Base-by-base conservation (phyloP, 2,888 invertebrate species). In the Pristionchus maxplancki region DNA sequence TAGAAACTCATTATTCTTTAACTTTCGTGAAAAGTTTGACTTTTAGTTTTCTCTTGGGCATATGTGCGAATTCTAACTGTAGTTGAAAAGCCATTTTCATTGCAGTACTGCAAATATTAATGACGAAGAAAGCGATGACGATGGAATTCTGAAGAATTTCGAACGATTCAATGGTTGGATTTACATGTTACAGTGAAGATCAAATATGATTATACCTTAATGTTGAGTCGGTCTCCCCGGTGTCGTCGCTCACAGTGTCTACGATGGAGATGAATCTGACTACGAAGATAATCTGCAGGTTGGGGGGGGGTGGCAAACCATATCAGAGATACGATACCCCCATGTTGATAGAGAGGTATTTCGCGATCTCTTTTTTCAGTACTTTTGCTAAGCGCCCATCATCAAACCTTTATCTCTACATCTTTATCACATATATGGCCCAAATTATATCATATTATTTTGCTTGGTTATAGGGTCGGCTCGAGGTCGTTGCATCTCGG, bases 231-330 rank as follows among this genome's bases (percentile, higher is more conserved):
- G 97, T 91, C 96, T 99, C 2, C 97, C 98, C 13, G 99, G 99
- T 1, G 98, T 99, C 0, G 98, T 99, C 13, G 97, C 97, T 0
- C 96, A 99, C 0, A 97, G 97, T 24, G 31, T 84, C n/a, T 84
- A 84, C n/a, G 62, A 84, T 31, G 84, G 48, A 1, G 84, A 84
- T 24, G 37, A 58, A n/a, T 84, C 84, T 5, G 84, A 84, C 62
- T 84, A 84, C n/a, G 84, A 84, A 31, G 84, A 84, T 28, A 84
- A 84, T 62, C 11, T 84, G 24, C 40, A 62, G 58, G 84, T 84
- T n/a, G n/a, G n/a, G n/a, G n/a, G n/a, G n/a, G n/a, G n/a, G n/a
- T n/a, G n/a, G n/a, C n/a, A n/a, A n/a, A n/a, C n/a, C n/a, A n/a
- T n/a, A n/a, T n/a, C n/a, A n/a, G n/a, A n/a, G n/a, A n/a, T n/a